Conservation (phyloP, 1,140 invertebrate species). For the Berghia stephanieae region DNA sequence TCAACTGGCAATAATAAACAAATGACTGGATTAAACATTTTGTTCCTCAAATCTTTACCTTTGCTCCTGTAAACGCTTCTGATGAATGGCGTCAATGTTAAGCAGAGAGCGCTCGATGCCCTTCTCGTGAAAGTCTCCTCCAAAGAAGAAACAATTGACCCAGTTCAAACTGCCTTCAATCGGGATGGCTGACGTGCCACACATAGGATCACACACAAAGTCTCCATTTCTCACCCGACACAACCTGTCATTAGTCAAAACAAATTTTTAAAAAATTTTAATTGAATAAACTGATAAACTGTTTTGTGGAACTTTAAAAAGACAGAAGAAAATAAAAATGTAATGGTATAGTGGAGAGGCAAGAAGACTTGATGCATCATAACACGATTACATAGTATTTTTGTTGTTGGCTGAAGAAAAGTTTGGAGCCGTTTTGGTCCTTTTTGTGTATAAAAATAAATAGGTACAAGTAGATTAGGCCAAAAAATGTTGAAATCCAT, state of each 20-base stretch:
- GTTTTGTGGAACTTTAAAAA: background rate
- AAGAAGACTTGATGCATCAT: background rate
- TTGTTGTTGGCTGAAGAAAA: background rate
- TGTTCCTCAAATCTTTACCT: conserved; percentile 20
- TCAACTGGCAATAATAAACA: background rate
- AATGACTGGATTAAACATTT: background rate
- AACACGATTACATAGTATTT: background rate
- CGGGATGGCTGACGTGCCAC: conserved; percentile 73
- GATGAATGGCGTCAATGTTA: conserved; percentile 65
- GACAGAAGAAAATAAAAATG: conserved; percentile 9
- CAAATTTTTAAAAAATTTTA: background rate
- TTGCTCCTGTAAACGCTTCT: conserved; percentile 33
- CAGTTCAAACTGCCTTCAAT: conserved; percentile 69
- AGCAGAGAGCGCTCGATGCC: conserved; percentile 63
- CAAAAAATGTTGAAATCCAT: too few relatives aligned
- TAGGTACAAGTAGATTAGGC: too few relatives aligned
- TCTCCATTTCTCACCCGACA: conserved; percentile 70
- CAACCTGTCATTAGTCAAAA: conserved; percentile 62
- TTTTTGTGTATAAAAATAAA: background rate
- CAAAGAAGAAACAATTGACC: conserved; percentile 63
- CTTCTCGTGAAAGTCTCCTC: conserved; percentile 69
- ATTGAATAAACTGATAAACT: background rate
- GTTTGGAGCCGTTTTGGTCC: background rate
- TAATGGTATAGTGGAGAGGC: background rate
- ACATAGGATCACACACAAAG: conserved; percentile 74